Evolutionary conservation across 2,888 invertebrate genomes (phyloP).

Genomic region (Ypsolopha scabrella): DNA sequence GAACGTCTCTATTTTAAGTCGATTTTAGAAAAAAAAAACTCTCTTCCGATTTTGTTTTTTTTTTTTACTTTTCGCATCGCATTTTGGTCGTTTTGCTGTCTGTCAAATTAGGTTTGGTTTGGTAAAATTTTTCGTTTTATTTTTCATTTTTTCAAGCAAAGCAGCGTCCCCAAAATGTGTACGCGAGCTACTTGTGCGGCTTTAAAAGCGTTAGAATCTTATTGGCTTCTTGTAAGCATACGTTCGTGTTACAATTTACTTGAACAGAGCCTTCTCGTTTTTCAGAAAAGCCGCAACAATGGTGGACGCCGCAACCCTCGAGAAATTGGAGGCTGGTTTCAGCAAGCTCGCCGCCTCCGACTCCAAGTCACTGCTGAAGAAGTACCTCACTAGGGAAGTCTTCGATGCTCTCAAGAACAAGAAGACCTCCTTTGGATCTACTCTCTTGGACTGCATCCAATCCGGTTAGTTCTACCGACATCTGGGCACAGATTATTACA

Average conservation of each 20-base stretch:
- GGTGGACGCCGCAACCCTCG: conserved; percentile 92
- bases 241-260: not conserved
- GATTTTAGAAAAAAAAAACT: conserved; percentile 7
- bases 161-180: conserved; percentile 35
- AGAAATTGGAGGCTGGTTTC: conserved; percentile 93
- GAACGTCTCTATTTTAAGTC: too few relatives aligned
- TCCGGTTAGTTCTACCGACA: conserved; percentile 74
- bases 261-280: conserved; percentile 16
- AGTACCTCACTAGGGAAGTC: conserved; percentile 91
- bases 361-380: conserved; percentile 97
- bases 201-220: conserved; percentile 52
- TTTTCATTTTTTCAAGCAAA: conserved; percentile 8
- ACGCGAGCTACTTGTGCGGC: conserved; percentile 61
- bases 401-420: conserved; percentile 93
- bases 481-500: too few relatives aligned
- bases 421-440: conserved; percentile 94
- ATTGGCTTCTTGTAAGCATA: not conserved
- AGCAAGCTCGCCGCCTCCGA: conserved; percentile 88
- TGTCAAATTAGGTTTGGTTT: not conserved
- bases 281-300: conserved; percentile 82
- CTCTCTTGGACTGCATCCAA: conserved; percentile 93
- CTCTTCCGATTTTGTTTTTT: conserved; percentile 7
- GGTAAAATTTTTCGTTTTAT: not conserved
- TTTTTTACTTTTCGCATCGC: too few relatives aligned
- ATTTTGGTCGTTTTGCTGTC: too few relatives aligned